Evolutionary conservation across 2,797 vertebrate species (phyloP), one percentile per base, ranked within the genome.

Genomic region (Melanotaenia trifasciata): DNA sequence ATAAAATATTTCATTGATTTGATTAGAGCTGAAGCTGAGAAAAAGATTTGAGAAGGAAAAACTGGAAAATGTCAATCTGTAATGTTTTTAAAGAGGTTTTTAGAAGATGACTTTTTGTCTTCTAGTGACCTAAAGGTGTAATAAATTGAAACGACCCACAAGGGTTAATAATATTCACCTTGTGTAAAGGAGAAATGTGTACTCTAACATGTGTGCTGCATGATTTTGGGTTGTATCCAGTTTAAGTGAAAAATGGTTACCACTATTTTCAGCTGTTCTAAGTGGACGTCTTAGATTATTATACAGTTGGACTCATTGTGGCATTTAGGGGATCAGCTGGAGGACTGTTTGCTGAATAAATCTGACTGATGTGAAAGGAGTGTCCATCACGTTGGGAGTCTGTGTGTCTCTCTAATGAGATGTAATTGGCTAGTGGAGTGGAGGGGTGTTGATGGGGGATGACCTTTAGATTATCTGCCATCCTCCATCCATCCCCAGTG

Each of bases 391-490:
- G 65, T 85, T 70, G 77, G 80, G 76, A 74, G 80, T 64, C 69
- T 54, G 26, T 70, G 76, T 67, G 80, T 79, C 81, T 72, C 66
- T 63, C 51, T 92, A 89, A 92, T 92, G 79, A 90, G 79, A 87
- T 72, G 72, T 87, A 90, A 92, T 91, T 90, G 87, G 83, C 81
- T 72, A 47, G 50, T 70, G 81, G 82, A 89, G 89, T 73, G 14
- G 76, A 86, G 85, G 87, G 72, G 79, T 74, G 82, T 85, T 43
- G 64, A 79, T 84, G 84, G 64, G 64, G 32, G 68, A 57, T 84
- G 91, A 90, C 89, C 87, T 92, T 87, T 89, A 81, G 78, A 81
- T 88, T 75, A 63, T 74, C 79, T 78, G 80, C 76, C 33, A 0
- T 50, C 57, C 76, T 72, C 67, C 78, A 65, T 72, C 70, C 76